These are phyloP conservation scores for Cherax destructor DNA, from an alignment of 1,140 invertebrate genomes.

Conservation along the genomic window DNA sequence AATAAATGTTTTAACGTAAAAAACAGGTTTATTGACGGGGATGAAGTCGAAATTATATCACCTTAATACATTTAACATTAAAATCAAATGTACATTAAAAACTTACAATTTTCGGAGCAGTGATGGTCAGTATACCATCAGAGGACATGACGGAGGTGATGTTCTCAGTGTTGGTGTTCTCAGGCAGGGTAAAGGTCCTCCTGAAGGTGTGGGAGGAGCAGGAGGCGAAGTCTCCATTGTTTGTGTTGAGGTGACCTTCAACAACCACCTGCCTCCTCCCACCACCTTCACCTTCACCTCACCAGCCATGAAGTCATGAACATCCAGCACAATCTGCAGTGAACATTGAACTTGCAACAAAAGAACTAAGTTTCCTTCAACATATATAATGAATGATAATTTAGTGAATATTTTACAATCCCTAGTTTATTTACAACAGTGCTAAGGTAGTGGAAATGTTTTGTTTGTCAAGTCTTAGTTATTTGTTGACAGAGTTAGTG, in stretches of 20 bases:
- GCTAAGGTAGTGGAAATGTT: no score
- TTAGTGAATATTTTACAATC: no score
- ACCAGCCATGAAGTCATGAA: constrained; percentile 38
- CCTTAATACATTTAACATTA: not conserved
- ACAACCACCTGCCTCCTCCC: constrained; percentile 37
- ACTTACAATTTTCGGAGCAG: not conserved
- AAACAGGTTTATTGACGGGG: not conserved
- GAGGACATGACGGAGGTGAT: constrained; percentile 11
- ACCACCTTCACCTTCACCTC: constrained; percentile 49
- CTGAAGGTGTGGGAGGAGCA: constrained; percentile 19
- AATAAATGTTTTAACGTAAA: not conserved
- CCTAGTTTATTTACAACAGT: no score
- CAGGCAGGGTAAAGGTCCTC: not conserved
- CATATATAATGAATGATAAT: no score
- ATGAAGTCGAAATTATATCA: not conserved
- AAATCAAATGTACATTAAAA: not conserved
- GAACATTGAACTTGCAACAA: no score
- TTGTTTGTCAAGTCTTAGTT: no score
- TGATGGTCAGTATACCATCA: constrained; percentile 34
- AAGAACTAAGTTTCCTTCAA: no score
- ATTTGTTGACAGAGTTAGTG: no score
- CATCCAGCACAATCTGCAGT: constrained; percentile 42
- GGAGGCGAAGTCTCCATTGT: constrained; percentile 1
- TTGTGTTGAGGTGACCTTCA: constrained; percentile 24
- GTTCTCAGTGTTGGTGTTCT: not conserved